Evolutionary conservation across 2,888 invertebrate genomes (phyloP), one percentile per base, ranked within the genome.

Genomic region (Latrodectus elegans): DNA sequence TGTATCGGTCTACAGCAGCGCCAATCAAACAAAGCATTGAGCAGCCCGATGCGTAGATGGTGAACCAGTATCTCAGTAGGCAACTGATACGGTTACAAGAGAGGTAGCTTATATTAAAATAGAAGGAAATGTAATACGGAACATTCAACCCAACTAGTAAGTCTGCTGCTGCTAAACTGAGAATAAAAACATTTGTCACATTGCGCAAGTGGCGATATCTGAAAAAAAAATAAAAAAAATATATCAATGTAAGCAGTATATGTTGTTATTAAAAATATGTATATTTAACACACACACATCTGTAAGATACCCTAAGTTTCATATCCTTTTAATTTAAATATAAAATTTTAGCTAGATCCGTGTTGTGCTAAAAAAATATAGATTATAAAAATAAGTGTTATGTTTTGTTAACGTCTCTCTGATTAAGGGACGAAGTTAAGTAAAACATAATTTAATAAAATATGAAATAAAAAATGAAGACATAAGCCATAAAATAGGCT

Each of bases 101-200:
- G 15, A 90, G 88, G 9, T 78, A 77, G 8, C 52, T 53, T 3
- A 90, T 88, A 73, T 90, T 89, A 68, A 91, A 90, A 84, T 91
- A 91, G 86, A 91, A 91, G n/a, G 89, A 86, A 49, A 91, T 78
- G 79, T 91, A 91, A 84, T 89, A 91, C 12, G 90, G 90, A 4
- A 90, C 89, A 67, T 86, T 88, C 11, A 90, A 68, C 8, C 89
- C 90, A 11, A 90, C 90, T 52, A 90, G 65, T 2, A 90, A 82
- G 64, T 90, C 90, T 10, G 90, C 79, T 8, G 87, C 89, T 9
- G 90, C 90, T 26, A 90, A 60, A 8, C 89, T 88, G 0, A 90
- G 78, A 49, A 90, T 90, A 79, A 90, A 90, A n/a, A 89, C 84
- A 73, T 89, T 90, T 51, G 90, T 90, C 26, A 90, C 87, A 4